These are phyloP conservation scores for Alcis repandata DNA, from an alignment of 2,888 invertebrate species.

Conservation along the genomic window DNA sequence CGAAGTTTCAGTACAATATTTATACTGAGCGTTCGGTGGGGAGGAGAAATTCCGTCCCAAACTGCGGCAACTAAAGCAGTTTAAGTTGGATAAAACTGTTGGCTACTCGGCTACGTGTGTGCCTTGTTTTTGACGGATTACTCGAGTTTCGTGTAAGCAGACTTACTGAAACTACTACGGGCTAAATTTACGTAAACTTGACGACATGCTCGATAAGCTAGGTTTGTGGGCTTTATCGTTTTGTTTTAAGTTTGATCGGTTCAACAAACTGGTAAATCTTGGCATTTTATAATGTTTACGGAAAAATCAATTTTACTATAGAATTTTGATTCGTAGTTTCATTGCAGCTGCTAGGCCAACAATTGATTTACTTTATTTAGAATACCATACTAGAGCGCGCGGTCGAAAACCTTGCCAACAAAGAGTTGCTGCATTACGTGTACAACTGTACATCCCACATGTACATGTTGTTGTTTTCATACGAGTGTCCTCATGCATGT, in stretches of 20 bases:
- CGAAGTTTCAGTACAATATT: constrained; percentile 48
- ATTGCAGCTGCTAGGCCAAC: too few species aligned
- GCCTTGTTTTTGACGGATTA: constrained; percentile 76
- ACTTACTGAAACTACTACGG: constrained; percentile 38
- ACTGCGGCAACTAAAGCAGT: constrained; percentile 56
- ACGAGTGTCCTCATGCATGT: too few species aligned
- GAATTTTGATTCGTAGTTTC: background rate
- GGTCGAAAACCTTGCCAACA: too few species aligned
- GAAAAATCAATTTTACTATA: background rate
- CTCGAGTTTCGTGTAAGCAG: constrained; percentile 47
- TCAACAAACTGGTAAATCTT: constrained; percentile 3
- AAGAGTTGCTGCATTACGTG: too few species aligned
- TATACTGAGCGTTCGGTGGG: constrained; percentile 37
- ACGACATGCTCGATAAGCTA: constrained; percentile 23
- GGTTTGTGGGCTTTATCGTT: constrained; percentile 37
- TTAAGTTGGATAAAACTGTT: constrained; percentile 63
- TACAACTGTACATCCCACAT: too few species aligned
- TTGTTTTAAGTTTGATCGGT: constrained; percentile 20
- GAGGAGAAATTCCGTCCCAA: constrained; percentile 44
- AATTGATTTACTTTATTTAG: background rate
- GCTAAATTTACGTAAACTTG: constrained; percentile 35
- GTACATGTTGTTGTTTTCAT: too few species aligned
- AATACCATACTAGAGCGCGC: too few species aligned
- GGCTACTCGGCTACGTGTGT: constrained; percentile 56
- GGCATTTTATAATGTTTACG: background rate